phyloP scores from a whole-genome alignment of 2,888 invertebrate species.

The Palloptera scutellata region DNA sequence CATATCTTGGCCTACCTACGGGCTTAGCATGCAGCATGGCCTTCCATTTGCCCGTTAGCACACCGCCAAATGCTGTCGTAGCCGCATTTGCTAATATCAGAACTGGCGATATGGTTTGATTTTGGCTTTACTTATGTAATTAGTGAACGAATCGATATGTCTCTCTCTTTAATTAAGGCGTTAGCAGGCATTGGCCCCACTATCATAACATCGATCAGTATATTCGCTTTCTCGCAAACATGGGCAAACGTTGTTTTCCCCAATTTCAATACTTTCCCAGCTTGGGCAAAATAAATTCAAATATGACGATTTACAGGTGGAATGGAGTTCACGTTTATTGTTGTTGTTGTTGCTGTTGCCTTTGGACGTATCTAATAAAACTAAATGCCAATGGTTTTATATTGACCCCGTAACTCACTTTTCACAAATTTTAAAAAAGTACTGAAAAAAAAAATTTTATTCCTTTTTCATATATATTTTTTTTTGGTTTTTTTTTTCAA shows the following conservation, averaged over 20 bases:
- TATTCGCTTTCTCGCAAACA: constrained; percentile 32
- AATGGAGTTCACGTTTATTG: too few relatives aligned
- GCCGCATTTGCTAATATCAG: constrained; percentile 80
- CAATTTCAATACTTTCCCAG: constrained; percentile 29
- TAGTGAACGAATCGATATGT: background rate
- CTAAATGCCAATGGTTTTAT: background rate
- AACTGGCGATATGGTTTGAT: constrained; percentile 75
- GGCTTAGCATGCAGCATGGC: constrained; percentile 86
- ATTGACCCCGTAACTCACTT: background rate
- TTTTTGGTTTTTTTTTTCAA: too few relatives aligned
- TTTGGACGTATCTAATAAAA: background rate
- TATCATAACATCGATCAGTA: constrained; percentile 22
- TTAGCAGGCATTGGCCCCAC: constrained; percentile 43
- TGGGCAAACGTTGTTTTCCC: constrained; percentile 43
- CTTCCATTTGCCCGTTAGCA: constrained; percentile 91
- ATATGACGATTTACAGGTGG: background rate
- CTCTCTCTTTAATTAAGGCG: constrained; percentile 31
- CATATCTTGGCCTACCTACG: constrained; percentile 87
- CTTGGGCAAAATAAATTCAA: constrained; percentile 31
- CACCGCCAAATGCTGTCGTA: constrained; percentile 92
- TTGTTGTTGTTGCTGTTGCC: too few relatives aligned
- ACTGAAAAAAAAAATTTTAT: background rate
- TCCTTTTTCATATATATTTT: constrained; percentile 1
- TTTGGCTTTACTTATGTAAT: background rate
- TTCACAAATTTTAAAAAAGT: too few relatives aligned